phyloP scores from a whole-genome alignment of 2,797 vertebrate genomes.

The Phrynocephalus forsythii region DNA sequence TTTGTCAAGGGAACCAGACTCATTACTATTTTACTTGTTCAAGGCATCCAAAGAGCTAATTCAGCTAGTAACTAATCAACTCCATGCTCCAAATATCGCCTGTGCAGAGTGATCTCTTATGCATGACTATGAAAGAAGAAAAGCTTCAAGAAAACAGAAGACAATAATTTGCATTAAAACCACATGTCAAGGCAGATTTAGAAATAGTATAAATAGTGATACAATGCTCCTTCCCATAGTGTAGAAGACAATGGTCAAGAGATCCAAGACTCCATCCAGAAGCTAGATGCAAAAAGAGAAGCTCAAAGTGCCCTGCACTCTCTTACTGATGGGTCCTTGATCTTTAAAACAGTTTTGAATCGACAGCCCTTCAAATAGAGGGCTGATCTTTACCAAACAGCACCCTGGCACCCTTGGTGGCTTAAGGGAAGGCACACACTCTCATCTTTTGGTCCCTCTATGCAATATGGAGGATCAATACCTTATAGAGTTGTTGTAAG shows the following conservation, averaged over 20 bases:
- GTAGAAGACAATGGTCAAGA: not conserved
- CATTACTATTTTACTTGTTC: not conserved
- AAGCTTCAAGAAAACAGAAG: too few relatives aligned
- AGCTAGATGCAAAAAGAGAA: not conserved
- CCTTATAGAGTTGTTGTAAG: not conserved
- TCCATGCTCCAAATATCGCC: not conserved
- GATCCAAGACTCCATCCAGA: not conserved
- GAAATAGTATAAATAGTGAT: not conserved
- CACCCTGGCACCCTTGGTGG: not conserved
- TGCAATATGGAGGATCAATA: not conserved
- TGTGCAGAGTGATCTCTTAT: not conserved
- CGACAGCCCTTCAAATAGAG: not conserved
- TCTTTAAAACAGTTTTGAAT: not conserved
- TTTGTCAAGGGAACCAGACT: not conserved
- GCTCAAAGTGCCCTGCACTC: not conserved
- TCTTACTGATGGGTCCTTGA: not conserved
- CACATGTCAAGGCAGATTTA: not conserved
- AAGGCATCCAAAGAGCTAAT: not conserved
- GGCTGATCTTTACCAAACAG: not conserved
- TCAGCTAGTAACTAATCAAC: not conserved
- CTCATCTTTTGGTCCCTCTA: not conserved
- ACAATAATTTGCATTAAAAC: not conserved
- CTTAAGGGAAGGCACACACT: not conserved
- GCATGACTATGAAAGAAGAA: not conserved
- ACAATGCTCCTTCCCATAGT: not conserved